Evolutionary conservation across 2,113 vertebrate species (phyloP), one percentile per base, ranked within the genome.

Genomic region (Proteles cristata): DNA sequence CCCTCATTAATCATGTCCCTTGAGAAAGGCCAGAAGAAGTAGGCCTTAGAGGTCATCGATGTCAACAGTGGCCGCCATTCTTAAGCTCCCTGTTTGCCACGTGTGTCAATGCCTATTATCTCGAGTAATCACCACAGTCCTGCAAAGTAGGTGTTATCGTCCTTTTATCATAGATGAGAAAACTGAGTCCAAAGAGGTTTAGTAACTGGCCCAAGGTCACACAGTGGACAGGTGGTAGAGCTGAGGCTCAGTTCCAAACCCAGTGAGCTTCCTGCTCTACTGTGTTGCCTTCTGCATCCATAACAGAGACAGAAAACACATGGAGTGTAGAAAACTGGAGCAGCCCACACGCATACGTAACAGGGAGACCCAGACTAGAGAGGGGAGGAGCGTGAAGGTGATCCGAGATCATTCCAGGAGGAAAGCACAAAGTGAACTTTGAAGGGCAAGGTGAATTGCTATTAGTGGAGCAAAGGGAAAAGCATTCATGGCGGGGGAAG

Each of bases 311-410:
- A 69, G 9, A 33, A 79, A 55, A 53, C 35, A 25, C 89, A 33
- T 0, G 6, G 12, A 0, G 6, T 7, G 3, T 2, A 16, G 50
- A 66, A 45, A 43, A 68, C 25, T 10, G 9, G 50, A 65, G 1
- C 4, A 68, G 80, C 33, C 7, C 12, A 1, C 4, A 11, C 2
- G 25, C 33, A 2, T 19, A 58, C 17, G 5, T 4, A 21, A 19
- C 4, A 28, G 25, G 33, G 17, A 35, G 7, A 8, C 33, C 31
- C 0, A 0, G 43, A 43, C 0, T 11, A 61, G 50, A 48, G 45
- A 89, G 25, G 28, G 65, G 65, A 82, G n/a, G 11, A 45, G 53
- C n/a, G 28, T 7, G 8, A 19, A 28, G 66, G 28, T 50, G 4
- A 43, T n/a, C 8, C 3, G 53, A 45, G 61, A 65, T 1, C 7